Evolutionary conservation across 2,797 vertebrate species (phyloP).

Genomic region (Ciconia nigra): DNA sequence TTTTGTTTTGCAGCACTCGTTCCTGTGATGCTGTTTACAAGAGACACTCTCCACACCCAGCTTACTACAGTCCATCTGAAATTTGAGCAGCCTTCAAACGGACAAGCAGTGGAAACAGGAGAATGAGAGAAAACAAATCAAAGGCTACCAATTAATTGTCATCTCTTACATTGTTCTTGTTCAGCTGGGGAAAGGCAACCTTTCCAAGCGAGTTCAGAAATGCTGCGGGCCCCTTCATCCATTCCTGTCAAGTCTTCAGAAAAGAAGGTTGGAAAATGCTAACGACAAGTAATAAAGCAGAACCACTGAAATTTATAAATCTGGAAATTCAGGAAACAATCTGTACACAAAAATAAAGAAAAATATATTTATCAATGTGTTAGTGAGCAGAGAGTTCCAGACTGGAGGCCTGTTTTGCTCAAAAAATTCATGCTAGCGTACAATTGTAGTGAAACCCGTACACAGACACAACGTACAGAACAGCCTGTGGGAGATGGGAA

Average conservation of each 20-base stretch:
- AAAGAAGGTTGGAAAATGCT: not conserved
- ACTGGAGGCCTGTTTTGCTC: not conserved
- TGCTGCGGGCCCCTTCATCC: not conserved
- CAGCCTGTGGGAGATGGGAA: not conserved
- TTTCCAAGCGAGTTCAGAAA: not conserved
- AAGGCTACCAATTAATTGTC: slow-evolving; percentile 32
- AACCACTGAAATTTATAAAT: not conserved
- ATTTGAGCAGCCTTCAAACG: slow-evolving; percentile 35
- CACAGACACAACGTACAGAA: not conserved
- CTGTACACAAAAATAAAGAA: not conserved
- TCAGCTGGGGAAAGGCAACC: not conserved
- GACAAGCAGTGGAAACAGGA: not conserved
- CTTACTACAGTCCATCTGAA: slow-evolving; percentile 4
- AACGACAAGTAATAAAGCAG: not conserved
- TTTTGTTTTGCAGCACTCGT: not conserved
- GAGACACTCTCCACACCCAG: not conserved
- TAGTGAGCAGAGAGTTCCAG: not conserved
- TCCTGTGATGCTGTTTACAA: not conserved
- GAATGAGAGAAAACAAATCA: slow-evolving; percentile 32
- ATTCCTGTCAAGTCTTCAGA: not conserved
- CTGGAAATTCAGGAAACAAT: not conserved
- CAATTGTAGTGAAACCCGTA: not conserved
- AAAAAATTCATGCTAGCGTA: not conserved
- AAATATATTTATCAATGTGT: not conserved
- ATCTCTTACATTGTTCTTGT: not conserved